Base-by-base conservation (phyloP, 2,888 invertebrate species). In the Caenorhabditis sp. region DNA sequence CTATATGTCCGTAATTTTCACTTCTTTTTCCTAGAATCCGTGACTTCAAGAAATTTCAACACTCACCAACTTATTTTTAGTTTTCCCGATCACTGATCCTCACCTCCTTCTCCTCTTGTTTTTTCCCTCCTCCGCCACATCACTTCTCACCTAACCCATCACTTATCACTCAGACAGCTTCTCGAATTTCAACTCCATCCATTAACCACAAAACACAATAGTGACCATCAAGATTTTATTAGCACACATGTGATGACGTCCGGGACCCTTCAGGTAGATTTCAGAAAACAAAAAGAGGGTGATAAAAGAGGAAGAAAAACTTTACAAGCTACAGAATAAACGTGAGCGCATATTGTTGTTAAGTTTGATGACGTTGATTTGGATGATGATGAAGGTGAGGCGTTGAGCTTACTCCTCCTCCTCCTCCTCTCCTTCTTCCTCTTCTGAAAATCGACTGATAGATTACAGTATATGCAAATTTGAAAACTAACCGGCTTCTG, bases 371-470 rank as follows among this genome's bases (percentile, higher is more conserved):
- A 68, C 54, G 54, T 68, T 16, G 35, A 51, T 72, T 59, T 72
- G 73, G 69, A 69, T 68, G 58, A 58, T 51, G 59, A 22, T 47
- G 44, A 31, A 24, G 54, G 14, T 26, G 8, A 14, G 24, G 54
- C 6, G 14, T n/a, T 16, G 28, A 35, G 63, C 58, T 85, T 85
- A 77, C 75, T 85, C 84, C 73, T 81, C 84, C 69, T 84, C 84
- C 28, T 84, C 84, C 61, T 84, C 81, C 70, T 82, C 85, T 49
- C 59, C 82, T 26, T 74, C 83, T 47, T 83, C 79, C 59, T 79
- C 83, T 51, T 70, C 76, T 80, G 76, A 28, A 84, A 80, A 66
- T 31, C 16, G 22, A 19, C 16, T 47, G 16, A 51, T 44, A 24
- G 19, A 19, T 14, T 31, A n/a, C n/a, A n/a, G 10, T 0, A 54